A percentile compares a stretch with the other conserved stretches of the same genome.
Evolutionary conservation across 2,797 vertebrate species (phyloP).

Genomic region (Lateolabrax maculatus): DNA sequence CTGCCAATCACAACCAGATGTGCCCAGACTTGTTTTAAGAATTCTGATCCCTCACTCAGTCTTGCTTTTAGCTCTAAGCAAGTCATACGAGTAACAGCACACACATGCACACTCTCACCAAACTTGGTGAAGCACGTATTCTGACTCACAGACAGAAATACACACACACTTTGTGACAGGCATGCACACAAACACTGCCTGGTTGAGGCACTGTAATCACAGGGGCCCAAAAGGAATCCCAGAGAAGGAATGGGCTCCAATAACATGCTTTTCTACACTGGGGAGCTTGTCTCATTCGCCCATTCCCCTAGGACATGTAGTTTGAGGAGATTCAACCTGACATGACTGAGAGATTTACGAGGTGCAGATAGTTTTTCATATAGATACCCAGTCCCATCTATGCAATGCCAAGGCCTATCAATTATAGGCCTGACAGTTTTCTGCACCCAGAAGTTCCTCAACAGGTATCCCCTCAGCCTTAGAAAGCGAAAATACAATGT

Average conservation of each 20-base stretch:
- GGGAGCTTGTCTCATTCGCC: constrained; percentile 61
- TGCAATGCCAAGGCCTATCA: constrained; percentile 58
- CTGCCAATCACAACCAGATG: constrained; percentile 86
- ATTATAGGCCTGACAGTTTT: constrained; percentile 56
- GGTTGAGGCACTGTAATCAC: constrained; percentile 70
- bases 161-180: constrained; percentile 26
- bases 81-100: constrained; percentile 41
- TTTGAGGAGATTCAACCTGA: constrained; percentile 73
- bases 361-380: constrained; percentile 65
- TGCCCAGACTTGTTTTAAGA: constrained; percentile 76
- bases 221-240: constrained; percentile 67
- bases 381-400: constrained; percentile 55
- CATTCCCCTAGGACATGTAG: constrained; percentile 61
- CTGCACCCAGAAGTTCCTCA: constrained; percentile 38
- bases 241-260: constrained; percentile 69
- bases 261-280: constrained; percentile 73
- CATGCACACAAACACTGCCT: constrained; percentile 45
- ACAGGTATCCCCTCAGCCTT: constrained; percentile 40
- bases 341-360: constrained; percentile 71
- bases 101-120: constrained; percentile 39
- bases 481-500: constrained; percentile 36
- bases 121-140: constrained; percentile 46
- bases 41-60: constrained; percentile 60
- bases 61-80: constrained; percentile 39
- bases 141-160: constrained; percentile 38